Base-by-base conservation (phyloP, 2,888 invertebrate species). In the Oscheius myriophilus region DNA sequence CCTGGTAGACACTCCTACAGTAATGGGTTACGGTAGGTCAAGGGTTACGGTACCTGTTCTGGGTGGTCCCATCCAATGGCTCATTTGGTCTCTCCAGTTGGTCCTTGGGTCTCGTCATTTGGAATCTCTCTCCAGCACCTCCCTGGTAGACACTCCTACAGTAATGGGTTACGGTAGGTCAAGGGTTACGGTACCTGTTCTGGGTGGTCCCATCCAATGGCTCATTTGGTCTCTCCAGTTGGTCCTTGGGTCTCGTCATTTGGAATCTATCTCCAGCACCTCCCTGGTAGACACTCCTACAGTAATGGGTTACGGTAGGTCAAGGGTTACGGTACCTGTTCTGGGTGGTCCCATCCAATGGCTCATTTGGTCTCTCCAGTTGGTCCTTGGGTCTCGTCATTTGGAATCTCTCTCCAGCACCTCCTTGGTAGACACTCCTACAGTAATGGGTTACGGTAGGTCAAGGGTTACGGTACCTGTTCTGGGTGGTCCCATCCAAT, bases 311-410 rank as follows among this genome's bases (percentile, higher is more conserved):
- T 33, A 33, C 33, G 3, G 33, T 33, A 33, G n/a, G 33, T 33
- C 33, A 33, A 33, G 9, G n/a, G n/a, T 9, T 33, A 33, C 33
- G 33, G 33, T 33, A 39, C 42, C 57, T 12, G 21, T 57, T 57
- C 57, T 33, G 4, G 21, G 57, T 42, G 0, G 57, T 57, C 2
- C 41, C 39, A 39, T 26, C 57, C 2, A 57, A 6, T 9, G 57
- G 23, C 4, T 42, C 57, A 33, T 14, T 49, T 11, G 49, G 23
- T 23, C 21, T 62, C 16, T 62, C 61, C 33, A 18, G 11, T n/a
- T 61, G 61, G 26, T 61, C 61, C 33, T 61, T 61, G 2, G 61
- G 61, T 18, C 42, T 43, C 6, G 23, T 26, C 6, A 49, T 25
- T 25, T 21, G n/a, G 39, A 26, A 61, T 21, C 45, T 23, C 6